A percentile compares a stretch with the other conserved stretches of the same genome.
phyloP scores from a whole-genome alignment of 2,113 vertebrate genomes.

The Glaucidium brasilianum region DNA sequence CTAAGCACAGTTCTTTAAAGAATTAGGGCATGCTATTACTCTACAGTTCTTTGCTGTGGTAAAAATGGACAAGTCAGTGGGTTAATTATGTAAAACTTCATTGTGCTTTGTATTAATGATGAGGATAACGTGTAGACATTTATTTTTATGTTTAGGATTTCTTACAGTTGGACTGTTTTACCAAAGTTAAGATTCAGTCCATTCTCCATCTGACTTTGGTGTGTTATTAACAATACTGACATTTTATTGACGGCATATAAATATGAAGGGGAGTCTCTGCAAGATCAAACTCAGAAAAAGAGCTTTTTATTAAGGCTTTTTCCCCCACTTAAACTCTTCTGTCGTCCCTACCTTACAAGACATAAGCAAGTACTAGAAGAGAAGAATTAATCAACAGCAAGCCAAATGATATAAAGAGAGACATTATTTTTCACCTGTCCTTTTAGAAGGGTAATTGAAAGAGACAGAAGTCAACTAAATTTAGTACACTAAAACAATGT shows the following conservation, averaged over 20 bases:
- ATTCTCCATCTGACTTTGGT: neutral
- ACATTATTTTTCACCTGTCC: slow-evolving; percentile 38
- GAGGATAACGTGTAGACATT: neutral
- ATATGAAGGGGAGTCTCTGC: neutral
- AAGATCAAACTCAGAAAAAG: neutral
- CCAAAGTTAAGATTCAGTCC: neutral
- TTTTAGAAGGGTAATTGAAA: slow-evolving; percentile 59
- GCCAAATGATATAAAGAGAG: slow-evolving; percentile 14
- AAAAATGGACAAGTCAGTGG: neutral
- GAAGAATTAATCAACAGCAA: slow-evolving; percentile 37
- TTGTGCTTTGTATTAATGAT: neutral
- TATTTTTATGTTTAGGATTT: neutral
- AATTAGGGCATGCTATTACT: slow-evolving; percentile 2
- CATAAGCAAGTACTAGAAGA: neutral
- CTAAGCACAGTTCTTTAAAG: neutral
- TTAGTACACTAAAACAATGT: slow-evolving; percentile 51
- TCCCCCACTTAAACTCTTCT: neutral
- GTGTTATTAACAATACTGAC: neutral
- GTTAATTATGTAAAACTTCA: slow-evolving; percentile 7
- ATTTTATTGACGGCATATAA: neutral
- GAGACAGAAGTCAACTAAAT: slow-evolving; percentile 62
- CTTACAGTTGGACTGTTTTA: neutral
- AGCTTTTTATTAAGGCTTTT: neutral
- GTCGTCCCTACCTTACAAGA: neutral
- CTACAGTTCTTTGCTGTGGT: neutral